Conservation (phyloP, 53 echinoderm and acorn worm species). For the Echinometra lucunter region DNA sequence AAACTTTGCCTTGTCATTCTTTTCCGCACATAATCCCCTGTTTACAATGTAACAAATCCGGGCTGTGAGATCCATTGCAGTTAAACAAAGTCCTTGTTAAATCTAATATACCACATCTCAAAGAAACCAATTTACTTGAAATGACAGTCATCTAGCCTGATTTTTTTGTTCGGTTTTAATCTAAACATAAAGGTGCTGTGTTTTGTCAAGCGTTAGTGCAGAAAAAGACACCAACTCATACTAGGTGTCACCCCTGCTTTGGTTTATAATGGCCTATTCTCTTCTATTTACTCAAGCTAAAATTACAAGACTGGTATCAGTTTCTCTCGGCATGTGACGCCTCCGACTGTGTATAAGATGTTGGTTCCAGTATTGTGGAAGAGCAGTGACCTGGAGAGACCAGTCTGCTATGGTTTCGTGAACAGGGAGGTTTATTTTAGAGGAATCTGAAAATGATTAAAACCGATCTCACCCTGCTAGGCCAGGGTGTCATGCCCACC, state of each 20-base stretch:
- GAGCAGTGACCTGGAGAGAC: conserved; percentile 52
- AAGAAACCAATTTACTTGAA: conserved; percentile 58
- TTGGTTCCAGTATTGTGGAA: conserved; percentile 46
- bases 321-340: conserved; percentile 41
- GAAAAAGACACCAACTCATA: conserved; percentile 13
- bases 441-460: conserved; percentile 33
- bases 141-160: conserved; percentile 43
- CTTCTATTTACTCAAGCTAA: conserved; percentile 54
- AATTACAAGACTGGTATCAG: conserved; percentile 46
- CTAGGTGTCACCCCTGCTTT: conserved; percentile 9
- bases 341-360: neutral
- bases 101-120: conserved; percentile 19
- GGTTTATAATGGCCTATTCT: conserved; percentile 53
- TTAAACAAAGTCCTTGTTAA: conserved; percentile 45
- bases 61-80: neutral
- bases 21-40: conserved; percentile 29
- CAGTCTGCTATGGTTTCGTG: conserved; percentile 31
- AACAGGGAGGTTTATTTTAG: conserved; percentile 43
- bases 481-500: conserved; percentile 38
- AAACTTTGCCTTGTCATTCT: conserved; percentile 12
- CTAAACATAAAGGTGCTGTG: conserved; percentile 54
- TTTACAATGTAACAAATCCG: conserved; percentile 47
- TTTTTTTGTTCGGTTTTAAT: conserved; percentile 39
- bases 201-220: conserved; percentile 57
- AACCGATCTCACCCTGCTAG: neutral